These are phyloP conservation scores for Spermophilus dauricus DNA, from an alignment of 2,113 vertebrate genomes.

Conservation along the genomic window DNA sequence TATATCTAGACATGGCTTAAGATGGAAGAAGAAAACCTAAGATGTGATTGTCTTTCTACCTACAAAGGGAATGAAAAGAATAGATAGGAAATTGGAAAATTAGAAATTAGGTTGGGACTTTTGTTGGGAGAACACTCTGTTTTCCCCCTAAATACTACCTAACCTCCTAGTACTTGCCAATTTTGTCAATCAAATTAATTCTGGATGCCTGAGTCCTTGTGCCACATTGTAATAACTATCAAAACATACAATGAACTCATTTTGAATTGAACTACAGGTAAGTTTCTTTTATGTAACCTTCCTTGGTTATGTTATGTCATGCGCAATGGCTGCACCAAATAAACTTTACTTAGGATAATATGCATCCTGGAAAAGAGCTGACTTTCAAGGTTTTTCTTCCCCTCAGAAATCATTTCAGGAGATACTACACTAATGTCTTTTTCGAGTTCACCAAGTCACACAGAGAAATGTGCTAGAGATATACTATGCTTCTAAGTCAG, in stretches of 20 bases:
- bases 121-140: background rate
- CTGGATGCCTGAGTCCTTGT: background rate
- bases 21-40: background rate
- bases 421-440: background rate
- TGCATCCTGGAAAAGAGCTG: background rate
- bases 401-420: background rate
- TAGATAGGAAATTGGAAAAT: background rate
- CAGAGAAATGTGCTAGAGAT: slow-evolving; percentile 28
- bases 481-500: background rate
- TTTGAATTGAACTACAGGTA: slow-evolving; percentile 10
- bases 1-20: background rate
- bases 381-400: background rate
- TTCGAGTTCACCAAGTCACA: background rate
- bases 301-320: background rate
- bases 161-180: background rate
- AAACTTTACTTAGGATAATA: background rate
- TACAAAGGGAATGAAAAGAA: background rate
- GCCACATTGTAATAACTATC: background rate
- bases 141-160: background rate
- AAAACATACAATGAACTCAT: slow-evolving; percentile 3
- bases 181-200: slow-evolving; percentile 15
- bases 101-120: background rate
- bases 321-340: background rate
- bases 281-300: background rate
- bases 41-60: background rate